A percentile compares a stretch with the other conserved stretches of the same genome.
Conservation (phyloP, 2,797 vertebrate genomes). For the Sebastes flavidus region DNA sequence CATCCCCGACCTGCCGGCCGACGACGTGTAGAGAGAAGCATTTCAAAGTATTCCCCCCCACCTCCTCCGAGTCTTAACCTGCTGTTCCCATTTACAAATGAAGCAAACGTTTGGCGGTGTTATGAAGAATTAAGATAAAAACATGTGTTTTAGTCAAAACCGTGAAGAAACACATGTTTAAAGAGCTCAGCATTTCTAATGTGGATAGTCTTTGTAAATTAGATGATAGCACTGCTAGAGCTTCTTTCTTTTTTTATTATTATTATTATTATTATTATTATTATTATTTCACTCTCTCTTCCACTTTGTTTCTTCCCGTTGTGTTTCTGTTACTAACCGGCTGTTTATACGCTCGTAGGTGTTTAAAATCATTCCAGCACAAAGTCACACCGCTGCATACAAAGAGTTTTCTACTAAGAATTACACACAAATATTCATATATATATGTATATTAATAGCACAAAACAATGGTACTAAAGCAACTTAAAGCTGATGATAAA, state of each 20-base stretch:
- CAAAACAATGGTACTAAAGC: slow-evolving; percentile 54
- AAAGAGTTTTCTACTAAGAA: slow-evolving; percentile 28
- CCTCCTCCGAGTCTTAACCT: slow-evolving; percentile 50
- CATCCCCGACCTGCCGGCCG: slow-evolving; percentile 90
- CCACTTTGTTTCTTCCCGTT: slow-evolving; percentile 32
- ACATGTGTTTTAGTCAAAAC: slow-evolving; percentile 36
- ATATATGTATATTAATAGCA: slow-evolving; percentile 14
- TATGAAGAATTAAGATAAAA: slow-evolving; percentile 73
- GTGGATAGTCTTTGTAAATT: slow-evolving; percentile 66
- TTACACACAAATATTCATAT: not conserved
- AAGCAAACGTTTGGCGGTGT: slow-evolving; percentile 73
- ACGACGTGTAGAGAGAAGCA: slow-evolving; percentile 87
- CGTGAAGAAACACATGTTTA: slow-evolving; percentile 36
- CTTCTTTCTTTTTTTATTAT: not conserved
- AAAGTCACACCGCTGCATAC: slow-evolving; percentile 29
- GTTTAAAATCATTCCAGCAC: slow-evolving; percentile 72
- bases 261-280: not conserved
- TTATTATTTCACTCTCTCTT: slow-evolving; percentile 1
- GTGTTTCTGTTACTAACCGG: slow-evolving; percentile 78
- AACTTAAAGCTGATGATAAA: not conserved
- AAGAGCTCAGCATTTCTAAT: slow-evolving; percentile 72
- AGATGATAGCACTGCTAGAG: slow-evolving; percentile 54
- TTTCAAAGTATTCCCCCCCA: slow-evolving; percentile 81
- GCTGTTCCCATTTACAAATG: slow-evolving; percentile 58
- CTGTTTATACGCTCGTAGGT: slow-evolving; percentile 62